Evolutionary conservation across 2,113 vertebrate genomes (phyloP).

Genomic region (Lepidothrix coronata): DNA sequence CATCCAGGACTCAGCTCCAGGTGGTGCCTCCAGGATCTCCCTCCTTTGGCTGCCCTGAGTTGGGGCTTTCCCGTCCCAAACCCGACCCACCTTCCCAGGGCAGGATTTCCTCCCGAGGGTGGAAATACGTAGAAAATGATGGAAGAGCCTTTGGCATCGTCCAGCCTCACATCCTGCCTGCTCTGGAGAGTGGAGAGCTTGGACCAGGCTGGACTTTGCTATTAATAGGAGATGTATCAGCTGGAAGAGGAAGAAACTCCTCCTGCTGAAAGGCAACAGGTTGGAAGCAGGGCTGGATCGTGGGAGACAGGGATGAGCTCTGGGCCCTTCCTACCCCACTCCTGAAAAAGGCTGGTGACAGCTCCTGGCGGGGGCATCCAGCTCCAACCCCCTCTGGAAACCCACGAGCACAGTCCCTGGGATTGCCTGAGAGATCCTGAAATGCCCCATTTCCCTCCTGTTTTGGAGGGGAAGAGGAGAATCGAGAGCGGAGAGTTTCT

Average conservation of each 20-base stretch:
- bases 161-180: slow-evolving; percentile 41
- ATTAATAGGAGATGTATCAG: background rate
- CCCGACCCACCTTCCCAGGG: background rate
- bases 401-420: fast-evolving
- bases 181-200: background rate
- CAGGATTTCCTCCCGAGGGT: slow-evolving; percentile 46
- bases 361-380: background rate
- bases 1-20: fast-evolving
- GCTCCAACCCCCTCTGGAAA: background rate
- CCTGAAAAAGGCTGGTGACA: fast-evolving
- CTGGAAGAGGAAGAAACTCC: background rate
- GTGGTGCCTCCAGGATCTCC: background rate
- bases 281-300: background rate
- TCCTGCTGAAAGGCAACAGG: background rate
- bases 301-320: background rate
- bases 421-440: background rate
- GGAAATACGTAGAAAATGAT: slow-evolving; percentile 1
- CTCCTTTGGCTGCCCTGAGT: fast-evolving
- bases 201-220: background rate
- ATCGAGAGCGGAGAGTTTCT: background rate
- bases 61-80: background rate
- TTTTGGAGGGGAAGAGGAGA: background rate
- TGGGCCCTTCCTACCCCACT: fast-evolving
- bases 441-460: fast-evolving
- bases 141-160: background rate